These are phyloP conservation scores for Rhinolophus sinicus DNA, from an alignment of 2,113 vertebrate species.

Conservation along the genomic window DNA sequence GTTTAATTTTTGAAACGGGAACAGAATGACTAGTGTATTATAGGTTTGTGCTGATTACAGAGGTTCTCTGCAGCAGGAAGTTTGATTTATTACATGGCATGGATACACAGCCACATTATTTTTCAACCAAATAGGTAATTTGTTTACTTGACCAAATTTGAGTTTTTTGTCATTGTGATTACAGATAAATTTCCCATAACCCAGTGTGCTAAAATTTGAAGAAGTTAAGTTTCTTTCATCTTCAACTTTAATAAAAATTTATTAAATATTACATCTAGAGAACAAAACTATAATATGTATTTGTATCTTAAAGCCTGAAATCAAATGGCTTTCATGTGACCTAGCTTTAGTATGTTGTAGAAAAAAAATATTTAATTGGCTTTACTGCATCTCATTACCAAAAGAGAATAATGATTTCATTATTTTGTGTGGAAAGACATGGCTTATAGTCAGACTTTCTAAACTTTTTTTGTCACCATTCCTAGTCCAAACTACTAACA, in stretches of 20 bases:
- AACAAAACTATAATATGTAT: not conserved
- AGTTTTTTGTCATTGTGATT: slow-evolving; percentile 31
- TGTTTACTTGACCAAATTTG: not conserved
- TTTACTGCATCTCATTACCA: slow-evolving; percentile 74
- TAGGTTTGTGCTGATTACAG: not conserved
- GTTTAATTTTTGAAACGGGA: not conserved
- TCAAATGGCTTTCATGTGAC: slow-evolving; percentile 22
- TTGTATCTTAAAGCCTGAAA: slow-evolving; percentile 70
- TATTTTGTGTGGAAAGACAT: slow-evolving; percentile 82
- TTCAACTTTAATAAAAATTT: slow-evolving; percentile 33
- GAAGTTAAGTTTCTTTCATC: not conserved
- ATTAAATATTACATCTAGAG: slow-evolving; percentile 5
- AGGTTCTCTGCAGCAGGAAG: not conserved
- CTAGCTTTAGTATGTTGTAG: slow-evolving; percentile 63
- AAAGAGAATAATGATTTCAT: slow-evolving; percentile 83
- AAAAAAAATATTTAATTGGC: slow-evolving; percentile 76
- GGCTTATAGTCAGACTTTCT: slow-evolving; percentile 76
- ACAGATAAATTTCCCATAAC: slow-evolving; percentile 27
- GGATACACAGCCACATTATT: not conserved
- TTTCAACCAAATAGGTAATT: not conserved
- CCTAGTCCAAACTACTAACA: slow-evolving; percentile 70
- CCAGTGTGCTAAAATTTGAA: not conserved
- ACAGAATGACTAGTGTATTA: not conserved
- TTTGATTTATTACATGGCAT: not conserved
- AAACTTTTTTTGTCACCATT: slow-evolving; percentile 63